Evolutionary conservation across 2,113 vertebrate species (phyloP), one percentile per base, ranked within the genome.

Genomic region (Pimephales promelas): DNA sequence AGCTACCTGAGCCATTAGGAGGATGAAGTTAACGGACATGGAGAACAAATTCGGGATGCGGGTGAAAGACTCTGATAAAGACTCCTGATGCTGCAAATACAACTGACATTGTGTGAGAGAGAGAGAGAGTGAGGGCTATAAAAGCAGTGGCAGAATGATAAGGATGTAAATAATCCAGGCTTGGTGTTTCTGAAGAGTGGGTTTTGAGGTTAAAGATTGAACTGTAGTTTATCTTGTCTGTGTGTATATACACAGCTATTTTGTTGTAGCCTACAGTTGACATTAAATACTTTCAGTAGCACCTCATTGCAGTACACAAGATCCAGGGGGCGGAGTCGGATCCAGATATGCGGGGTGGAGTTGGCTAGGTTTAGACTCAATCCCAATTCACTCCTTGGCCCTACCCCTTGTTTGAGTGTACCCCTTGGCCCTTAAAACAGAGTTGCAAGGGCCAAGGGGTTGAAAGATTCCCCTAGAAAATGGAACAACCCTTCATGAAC

Each of bases 1-100:
- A 72, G 84, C 75, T 76, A 73, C 45, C 88, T 84, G 88, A 43
- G 83, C 92, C 91, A 92, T 93, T 92, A 93, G 89, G 73, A 73
- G 84, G 86, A 91, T 93, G 90, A 92, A 79, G 78, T 75, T 81
- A 16, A 28, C 76, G 10, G 45, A 83, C 57, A 62, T 31, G 61
- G 70, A 66, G 22, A 57, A 59, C 34, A 54, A 79, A 45, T 79
- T 71, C 1, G 11, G 13, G 40, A 59, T 71, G 40, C 14, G 73
- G 64, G n/a, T 84, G 36, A 49, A 71, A 28, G 31, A 45, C 45
- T 70, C n/a, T 68, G 57, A 83, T 74, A 40, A 45, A 49, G 49
- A 71, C 31, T 59, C 57, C 26, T 75, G 57, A 68, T 70, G 49
- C 49, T 40, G 31, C 22, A 24, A 36, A 68, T 74, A 47, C n/a